Base-by-base conservation (phyloP, 2,797 vertebrate species). In the Phaenicophaeus curvirostris region DNA sequence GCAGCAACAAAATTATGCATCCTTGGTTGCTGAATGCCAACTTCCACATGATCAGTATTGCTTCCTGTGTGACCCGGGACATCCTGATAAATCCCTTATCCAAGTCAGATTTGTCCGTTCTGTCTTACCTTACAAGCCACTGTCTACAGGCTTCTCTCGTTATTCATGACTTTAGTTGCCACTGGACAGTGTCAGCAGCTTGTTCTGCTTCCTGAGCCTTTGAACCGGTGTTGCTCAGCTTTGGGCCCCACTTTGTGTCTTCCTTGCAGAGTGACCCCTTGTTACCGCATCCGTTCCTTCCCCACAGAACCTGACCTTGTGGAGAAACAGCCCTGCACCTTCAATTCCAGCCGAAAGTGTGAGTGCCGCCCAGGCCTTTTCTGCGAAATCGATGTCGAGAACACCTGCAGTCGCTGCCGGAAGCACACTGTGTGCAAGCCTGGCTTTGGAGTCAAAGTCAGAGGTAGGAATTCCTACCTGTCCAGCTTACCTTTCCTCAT, bases 281-380 rank as follows among this genome's bases (percentile, higher is more conserved):
- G n/a, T 66, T n/a, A 20, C 37, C 5, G 2, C 21, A 3, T 30
- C 4, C 35, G 31, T 61, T 89, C 39, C 4, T 44, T 39, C 55
- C 35, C 46, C 53, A 2, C 95, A 97, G 97, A 90, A 0, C 30
- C 6, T 0, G 90, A 96, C 44, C 96, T 98, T 0, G 98, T 98
- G 92, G 97, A 98, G 95, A 97, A 81, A 46, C 5, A 6, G 11
- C 97, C 97, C 0, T 98, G 98, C 48, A 92, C 95, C 3, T 3
- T 76, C 73, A 87, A 46, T 5, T 88, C 97, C 3, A 41, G 94
- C 69, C 88, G 97, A 0, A 15, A 80, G 31, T 76, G 96, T 1
- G 73, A 96, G 41, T 98, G 98, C 91, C 87, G 86, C 14, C 35
- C 96, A 0, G 98, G 98, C 11, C 78, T 90, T 20, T 97, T 86